Base-by-base conservation (phyloP, 2,113 vertebrate species). In the Pygathrix nemaeus region DNA sequence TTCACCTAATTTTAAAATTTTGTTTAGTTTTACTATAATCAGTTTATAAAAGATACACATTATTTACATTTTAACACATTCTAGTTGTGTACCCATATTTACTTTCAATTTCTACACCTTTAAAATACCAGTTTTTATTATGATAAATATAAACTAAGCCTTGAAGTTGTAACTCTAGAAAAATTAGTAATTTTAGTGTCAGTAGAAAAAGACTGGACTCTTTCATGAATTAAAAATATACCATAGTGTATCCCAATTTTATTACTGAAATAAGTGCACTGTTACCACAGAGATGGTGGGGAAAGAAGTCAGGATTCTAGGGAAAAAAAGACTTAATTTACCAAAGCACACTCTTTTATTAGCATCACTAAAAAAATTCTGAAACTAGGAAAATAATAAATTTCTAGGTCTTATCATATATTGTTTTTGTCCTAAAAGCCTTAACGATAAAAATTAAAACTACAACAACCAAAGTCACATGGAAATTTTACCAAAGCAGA, bases 1-100 rank as follows among this genome's bases (percentile, higher is more conserved):
- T 79, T 78, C n/a, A 66, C 13, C 80, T 88, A 92, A 87, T 90
- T 94, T 88, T 73, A 64, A 78, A 94, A 64, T 76, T 90, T 78
- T 76, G 2, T 18, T 90, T 73, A 70, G 12, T 52, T 94, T 93
- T 89, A 45, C 10, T 75, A 80, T 3, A 76, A 52, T 48, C 1
- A 9, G 52, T 48, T 84, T 85, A 72, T 92, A 45, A 45, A 64
- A 81, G 27, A 64, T 11, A 78, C 14, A 72, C 8, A 59, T 25
- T 75, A 61, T 78, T 85, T 83, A 45, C 16, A 86, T 48, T 81
- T 59, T 64, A 89, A 85, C 11, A 88, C 35, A 86, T 82, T 91
- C 66, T 73, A 72, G 68, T 23, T 91, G 45, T 85, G 23, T 21
- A 57, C 10, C 20, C 73, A 48, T 68, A 66, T 94, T 96, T 94